Evolutionary conservation across 2,888 invertebrate genomes (phyloP).

Genomic region (Melanargia galathea): DNA sequence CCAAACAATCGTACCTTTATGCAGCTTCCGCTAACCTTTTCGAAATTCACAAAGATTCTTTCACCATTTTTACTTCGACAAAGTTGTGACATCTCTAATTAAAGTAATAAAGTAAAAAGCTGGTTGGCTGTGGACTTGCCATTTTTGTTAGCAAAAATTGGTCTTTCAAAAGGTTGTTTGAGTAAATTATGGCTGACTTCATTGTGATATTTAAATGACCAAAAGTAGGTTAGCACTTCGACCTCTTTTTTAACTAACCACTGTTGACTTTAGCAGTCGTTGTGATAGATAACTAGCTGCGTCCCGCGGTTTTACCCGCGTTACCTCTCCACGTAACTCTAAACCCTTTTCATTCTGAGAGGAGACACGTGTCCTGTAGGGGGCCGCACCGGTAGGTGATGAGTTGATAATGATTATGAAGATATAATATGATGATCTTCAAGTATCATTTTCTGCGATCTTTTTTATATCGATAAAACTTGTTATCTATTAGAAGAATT

Average conservation of each 20-base stretch:
- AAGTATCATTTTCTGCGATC: too few species aligned
- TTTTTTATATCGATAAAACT: too few species aligned
- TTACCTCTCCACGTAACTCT: too few species aligned
- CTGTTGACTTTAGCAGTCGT: too few species aligned
- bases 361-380: too few species aligned
- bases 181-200: not conserved
- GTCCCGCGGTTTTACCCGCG: too few species aligned
- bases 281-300: too few species aligned
- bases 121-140: conserved; percentile 15
- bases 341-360: too few species aligned
- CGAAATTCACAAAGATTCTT: conserved; percentile 34
- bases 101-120: conserved; percentile 33
- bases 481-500: too few species aligned
- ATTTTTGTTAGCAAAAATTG: not conserved
- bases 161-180: not conserved
- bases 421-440: too few species aligned
- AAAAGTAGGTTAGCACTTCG: not conserved
- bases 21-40: conserved; percentile 30
- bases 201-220: conserved; percentile 11
- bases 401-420: too few species aligned
- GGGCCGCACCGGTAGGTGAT: too few species aligned
- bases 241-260: not conserved
- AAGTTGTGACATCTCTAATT: conserved; percentile 36
- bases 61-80: conserved; percentile 31
- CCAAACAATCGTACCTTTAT: conserved; percentile 40